Conservation (phyloP, 2,113 vertebrate species). For the Neolamprologus brichardi region DNA sequence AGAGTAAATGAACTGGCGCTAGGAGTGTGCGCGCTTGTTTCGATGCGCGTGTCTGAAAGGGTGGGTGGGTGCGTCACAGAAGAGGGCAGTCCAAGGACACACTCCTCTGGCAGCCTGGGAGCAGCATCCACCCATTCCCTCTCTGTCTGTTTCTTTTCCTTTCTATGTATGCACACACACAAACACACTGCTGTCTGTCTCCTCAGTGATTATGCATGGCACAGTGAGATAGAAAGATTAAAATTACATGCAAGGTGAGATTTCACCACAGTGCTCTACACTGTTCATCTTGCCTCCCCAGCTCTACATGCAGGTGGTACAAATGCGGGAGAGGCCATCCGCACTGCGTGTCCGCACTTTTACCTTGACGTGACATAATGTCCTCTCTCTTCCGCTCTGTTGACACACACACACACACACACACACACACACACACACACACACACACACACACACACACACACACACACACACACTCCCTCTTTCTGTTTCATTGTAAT, state of each 20-base stretch:
- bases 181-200: constrained; percentile 20
- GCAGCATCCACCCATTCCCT: constrained; percentile 46
- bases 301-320: constrained; percentile 20
- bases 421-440: background rate
- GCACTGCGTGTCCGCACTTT: constrained; percentile 53
- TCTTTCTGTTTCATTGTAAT: constrained; percentile 47
- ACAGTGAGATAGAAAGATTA: constrained; percentile 46
- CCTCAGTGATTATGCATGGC: constrained; percentile 42
- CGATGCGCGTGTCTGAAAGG: background rate
- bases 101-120: constrained; percentile 53
- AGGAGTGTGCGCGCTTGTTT: background rate
- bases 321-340: constrained; percentile 57
- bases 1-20: constrained; percentile 39
- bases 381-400: constrained; percentile 29
- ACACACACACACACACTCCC: background rate
- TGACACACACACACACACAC: background rate
- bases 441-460: background rate
- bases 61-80: constrained; percentile 48
- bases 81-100: constrained; percentile 76
- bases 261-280: constrained; percentile 23
- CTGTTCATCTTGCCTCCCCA: constrained; percentile 6
- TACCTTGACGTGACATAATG: constrained; percentile 62
- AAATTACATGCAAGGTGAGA: constrained; percentile 51
- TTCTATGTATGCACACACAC: background rate
- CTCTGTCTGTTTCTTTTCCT: constrained; percentile 20